Evolutionary conservation across 2,888 invertebrate species (phyloP), one percentile per base, ranked within the genome.

Genomic region (Catocala sponsa): DNA sequence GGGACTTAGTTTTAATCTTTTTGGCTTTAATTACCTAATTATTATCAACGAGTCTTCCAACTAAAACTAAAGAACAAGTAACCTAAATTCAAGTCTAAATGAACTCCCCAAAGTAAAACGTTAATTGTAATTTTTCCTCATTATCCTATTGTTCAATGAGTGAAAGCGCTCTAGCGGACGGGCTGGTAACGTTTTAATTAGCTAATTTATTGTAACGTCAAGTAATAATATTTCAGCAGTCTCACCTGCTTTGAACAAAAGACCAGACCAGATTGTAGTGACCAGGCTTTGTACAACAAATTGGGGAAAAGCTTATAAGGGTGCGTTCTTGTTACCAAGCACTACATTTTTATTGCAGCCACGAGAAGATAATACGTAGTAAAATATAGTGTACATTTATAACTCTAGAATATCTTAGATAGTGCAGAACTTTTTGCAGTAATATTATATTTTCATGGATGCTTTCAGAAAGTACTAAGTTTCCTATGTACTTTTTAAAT

Each of bases 101-200:
- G 50, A 67, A 63, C 54, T 65, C 50, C 46, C 49, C 55, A 43
- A 72, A 72, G 59, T 67, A 49, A 59, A 65, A 57, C 47, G 58
- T 64, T 68, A 73, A 76, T 78, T 75, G 57, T 59, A 76, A 72
- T 69, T 75, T 73, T 73, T 76, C 73, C 75, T 75, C 61, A 76
- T 75, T 78, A 75, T 47, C 44, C 55, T 55, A 70, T 76, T 78
- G 65, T 78, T 65, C 59, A 56, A 10, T 71, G 63, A 73, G 59
- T 57, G 59, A 74, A 63, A 56, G 64, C 47, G 35, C 50, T 57
- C 59, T 13, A 65, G 55, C 11, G 53, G 56, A 48, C 25, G n/a
- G 41, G 43, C 15, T 42, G 57, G 59, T 25, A 43, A 62, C 42
- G 46, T 62, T 72, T 75, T 75, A 77, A 75, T 77, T 77, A 68